These are phyloP conservation scores for Ciona savignyi DNA, from an alignment of 23 tunicate genomes.

Conservation along the genomic window DNA sequence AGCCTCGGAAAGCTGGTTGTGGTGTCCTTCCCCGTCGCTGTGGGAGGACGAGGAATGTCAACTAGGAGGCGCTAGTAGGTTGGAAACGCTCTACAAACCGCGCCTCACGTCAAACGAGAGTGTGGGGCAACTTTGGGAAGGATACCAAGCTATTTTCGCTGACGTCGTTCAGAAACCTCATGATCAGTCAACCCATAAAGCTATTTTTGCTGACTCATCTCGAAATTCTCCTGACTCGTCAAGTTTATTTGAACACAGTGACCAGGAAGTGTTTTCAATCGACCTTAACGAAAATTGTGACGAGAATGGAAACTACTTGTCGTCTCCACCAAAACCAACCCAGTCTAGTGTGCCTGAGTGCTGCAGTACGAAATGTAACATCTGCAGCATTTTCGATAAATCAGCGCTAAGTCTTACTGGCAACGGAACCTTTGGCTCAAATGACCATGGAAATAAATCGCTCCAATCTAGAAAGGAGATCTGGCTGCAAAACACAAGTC, in stretches of 20 bases:
- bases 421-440: neutral
- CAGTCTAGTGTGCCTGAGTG: neutral
- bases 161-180: conserved; percentile 19
- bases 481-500: neutral
- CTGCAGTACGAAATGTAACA: neutral
- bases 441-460: neutral
- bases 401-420: neutral
- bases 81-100: conserved; percentile 70
- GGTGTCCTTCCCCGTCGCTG: conserved; percentile 84
- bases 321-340: too few species aligned
- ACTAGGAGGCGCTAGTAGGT: conserved; percentile 34
- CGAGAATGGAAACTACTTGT: neutral
- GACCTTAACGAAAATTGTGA: neutral
- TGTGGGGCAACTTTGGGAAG: conserved; percentile 57
- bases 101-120: conserved; percentile 5
- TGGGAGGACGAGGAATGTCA: conserved; percentile 61
- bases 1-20: conserved; percentile 60
- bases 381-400: neutral
- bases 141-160: conserved; percentile 58
- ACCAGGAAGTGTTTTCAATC: neutral
- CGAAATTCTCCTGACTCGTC: conserved; percentile 6
- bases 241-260: neutral
- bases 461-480: neutral
- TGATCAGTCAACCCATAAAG: neutral
- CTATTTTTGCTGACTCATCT: neutral